Conservation (phyloP, 1,140 invertebrate species). For the Epicauta chinensis region DNA sequence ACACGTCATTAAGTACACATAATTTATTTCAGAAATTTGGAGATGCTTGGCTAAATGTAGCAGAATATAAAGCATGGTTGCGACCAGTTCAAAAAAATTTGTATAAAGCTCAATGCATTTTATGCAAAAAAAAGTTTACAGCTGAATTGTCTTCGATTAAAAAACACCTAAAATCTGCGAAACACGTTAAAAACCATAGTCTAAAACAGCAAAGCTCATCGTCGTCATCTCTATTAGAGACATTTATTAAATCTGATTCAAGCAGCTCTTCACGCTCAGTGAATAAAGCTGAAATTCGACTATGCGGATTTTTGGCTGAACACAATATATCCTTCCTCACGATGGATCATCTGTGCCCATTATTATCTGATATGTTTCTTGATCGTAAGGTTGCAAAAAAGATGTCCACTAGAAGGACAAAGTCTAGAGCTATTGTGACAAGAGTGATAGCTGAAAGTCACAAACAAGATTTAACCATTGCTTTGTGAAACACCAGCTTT, state of each 20-base stretch:
- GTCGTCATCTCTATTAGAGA: too few relatives aligned
- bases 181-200: neutral
- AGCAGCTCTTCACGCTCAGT: neutral
- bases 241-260: too few relatives aligned
- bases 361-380: constrained; percentile 1
- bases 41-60: neutral
- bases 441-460: constrained; percentile 36
- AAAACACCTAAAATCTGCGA: constrained; percentile 6
- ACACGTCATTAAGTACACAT: neutral
- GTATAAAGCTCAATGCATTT: constrained; percentile 1
- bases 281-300: constrained; percentile 8
- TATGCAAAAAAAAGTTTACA: neutral
- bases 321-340: constrained; percentile 14
- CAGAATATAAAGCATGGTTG: neutral
- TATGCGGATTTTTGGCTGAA: constrained; percentile 11
- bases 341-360: constrained; percentile 7
- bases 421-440: constrained; percentile 37
- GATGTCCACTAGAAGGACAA: constrained; percentile 24
- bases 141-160: constrained; percentile 7
- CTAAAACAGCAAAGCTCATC: neutral
- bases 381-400: constrained; percentile 10
- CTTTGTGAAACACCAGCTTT: constrained; percentile 34
- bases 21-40: constrained; percentile 1
- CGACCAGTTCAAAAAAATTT: neutral
- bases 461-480: constrained; percentile 24